A percentile compares a stretch with the other conserved stretches of the same genome.
These are phyloP conservation scores for Hydrozoanthus gracilis DNA, from an alignment of 92 coral and sea anemone species.

Conservation along the genomic window DNA sequence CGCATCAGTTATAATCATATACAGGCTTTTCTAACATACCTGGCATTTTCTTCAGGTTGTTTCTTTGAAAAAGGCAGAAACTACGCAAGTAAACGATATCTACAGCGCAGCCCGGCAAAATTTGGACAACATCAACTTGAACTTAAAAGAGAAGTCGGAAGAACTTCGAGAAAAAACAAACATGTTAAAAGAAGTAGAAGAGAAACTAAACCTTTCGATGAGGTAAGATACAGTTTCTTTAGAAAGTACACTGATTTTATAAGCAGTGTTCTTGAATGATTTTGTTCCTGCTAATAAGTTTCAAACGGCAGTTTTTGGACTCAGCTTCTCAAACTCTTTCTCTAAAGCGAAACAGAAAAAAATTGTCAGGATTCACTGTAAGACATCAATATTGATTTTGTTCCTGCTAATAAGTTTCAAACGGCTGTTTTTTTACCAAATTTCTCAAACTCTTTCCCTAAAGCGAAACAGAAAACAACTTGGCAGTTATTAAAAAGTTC, in stretches of 20 bases:
- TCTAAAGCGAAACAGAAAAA: not conserved
- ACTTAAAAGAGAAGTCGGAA: conserved; percentile 51
- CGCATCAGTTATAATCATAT: not conserved
- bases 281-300: not conserved
- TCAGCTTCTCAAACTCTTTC: too few species aligned
- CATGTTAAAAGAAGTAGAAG: conserved; percentile 63
- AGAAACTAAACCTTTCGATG: conserved; percentile 68
- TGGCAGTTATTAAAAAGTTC: not conserved
- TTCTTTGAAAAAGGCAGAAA: conserved; percentile 38
- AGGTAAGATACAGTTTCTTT: conserved; percentile 41
- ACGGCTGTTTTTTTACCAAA: too few species aligned
- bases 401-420: too few species aligned
- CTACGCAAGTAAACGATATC: conserved; percentile 42
- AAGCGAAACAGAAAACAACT: not conserved
- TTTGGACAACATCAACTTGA: conserved; percentile 56
- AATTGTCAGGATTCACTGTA: not conserved
- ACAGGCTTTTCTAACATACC: not conserved
- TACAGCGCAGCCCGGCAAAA: conserved; percentile 45
- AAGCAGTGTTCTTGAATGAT: not conserved
- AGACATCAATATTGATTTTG: not conserved
- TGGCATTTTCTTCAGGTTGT: conserved; percentile 31
- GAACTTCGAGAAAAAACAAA: conserved; percentile 62
- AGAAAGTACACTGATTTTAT: not conserved
- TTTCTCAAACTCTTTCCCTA: too few species aligned
- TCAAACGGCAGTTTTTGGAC: too few species aligned